These are phyloP conservation scores for Patiria pectinifera DNA, from an alignment of 53 echinoderm and acorn worm genomes.

Conservation along the genomic window DNA sequence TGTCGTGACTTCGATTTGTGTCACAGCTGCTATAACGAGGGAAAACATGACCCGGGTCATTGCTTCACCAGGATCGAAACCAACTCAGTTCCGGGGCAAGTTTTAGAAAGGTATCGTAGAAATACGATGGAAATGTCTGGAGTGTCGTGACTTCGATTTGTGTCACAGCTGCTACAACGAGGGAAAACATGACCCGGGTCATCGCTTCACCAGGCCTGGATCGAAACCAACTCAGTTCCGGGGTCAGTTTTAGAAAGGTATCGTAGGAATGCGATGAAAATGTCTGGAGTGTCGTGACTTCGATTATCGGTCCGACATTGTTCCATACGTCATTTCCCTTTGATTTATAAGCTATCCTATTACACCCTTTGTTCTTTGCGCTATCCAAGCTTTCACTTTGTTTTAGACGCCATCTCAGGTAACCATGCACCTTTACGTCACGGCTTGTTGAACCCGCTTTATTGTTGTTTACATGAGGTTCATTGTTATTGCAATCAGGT, in stretches of 20 bases:
- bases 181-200: slow-evolving; percentile 49
- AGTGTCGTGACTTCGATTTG: slow-evolving; percentile 58
- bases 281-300: slow-evolving; percentile 55
- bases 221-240: too few relatives aligned
- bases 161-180: slow-evolving; percentile 62
- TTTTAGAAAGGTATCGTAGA: too few relatives aligned
- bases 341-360: too few relatives aligned
- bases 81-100: background rate
- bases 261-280: slow-evolving; percentile 58
- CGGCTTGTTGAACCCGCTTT: too few relatives aligned
- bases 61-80: background rate
- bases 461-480: too few relatives aligned
- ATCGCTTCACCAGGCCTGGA: slow-evolving; percentile 1
- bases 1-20: slow-evolving; percentile 64
- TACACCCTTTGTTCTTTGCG: too few relatives aligned
- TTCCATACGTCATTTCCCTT: too few relatives aligned
- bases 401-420: too few relatives aligned
- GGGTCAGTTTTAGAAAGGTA: too few relatives aligned
- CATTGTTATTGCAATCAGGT: too few relatives aligned
- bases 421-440: too few relatives aligned
- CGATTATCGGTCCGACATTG: background rate
- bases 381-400: too few relatives aligned
- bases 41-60: slow-evolving; percentile 50
- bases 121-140: background rate
- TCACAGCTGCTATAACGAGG: slow-evolving; percentile 58